Percentiles rank a stretch among this genome's conserved stretches.
phyloP scores from a whole-genome alignment of 2,797 vertebrate species.

The Labroides dimidiatus region DNA sequence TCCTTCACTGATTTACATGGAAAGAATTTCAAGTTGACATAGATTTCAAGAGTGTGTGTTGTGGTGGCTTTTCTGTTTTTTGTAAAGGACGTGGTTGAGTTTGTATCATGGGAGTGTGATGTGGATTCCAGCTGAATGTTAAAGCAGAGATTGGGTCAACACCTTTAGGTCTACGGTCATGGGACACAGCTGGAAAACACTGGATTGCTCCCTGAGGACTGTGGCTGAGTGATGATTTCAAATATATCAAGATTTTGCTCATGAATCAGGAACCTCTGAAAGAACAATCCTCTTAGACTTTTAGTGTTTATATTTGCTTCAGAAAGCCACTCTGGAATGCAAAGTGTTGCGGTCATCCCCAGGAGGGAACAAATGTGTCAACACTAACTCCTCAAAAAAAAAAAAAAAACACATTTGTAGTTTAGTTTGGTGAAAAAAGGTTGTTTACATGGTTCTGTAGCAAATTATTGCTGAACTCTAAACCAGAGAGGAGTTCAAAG shows the following conservation, averaged over 20 bases:
- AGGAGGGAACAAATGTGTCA: no score
- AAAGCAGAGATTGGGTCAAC: constrained; percentile 9
- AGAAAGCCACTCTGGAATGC: not conserved
- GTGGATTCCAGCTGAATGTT: not conserved
- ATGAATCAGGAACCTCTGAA: not conserved
- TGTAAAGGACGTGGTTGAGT: not conserved
- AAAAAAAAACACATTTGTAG: no score
- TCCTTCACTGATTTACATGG: constrained; percentile 72
- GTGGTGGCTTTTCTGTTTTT: not conserved
- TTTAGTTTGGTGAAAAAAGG: no score
- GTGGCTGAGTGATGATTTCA: not conserved
- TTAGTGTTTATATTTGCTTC: not conserved
- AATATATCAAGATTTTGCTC: not conserved
- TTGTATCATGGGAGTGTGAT: not conserved
- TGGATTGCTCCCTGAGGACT: not conserved
- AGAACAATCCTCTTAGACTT: not conserved
- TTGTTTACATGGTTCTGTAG: not conserved
- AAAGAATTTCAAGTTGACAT: not conserved
- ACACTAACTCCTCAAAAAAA: no score
- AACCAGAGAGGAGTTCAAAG: not conserved
- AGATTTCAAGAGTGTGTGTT: not conserved
- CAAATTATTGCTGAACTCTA: not conserved
- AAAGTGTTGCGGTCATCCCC: no score
- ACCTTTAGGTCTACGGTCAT: not conserved
- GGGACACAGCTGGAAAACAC: not conserved